These are phyloP conservation scores for Phenacoccus solenopsis DNA, from an alignment of 1,140 invertebrate genomes.

Conservation along the genomic window DNA sequence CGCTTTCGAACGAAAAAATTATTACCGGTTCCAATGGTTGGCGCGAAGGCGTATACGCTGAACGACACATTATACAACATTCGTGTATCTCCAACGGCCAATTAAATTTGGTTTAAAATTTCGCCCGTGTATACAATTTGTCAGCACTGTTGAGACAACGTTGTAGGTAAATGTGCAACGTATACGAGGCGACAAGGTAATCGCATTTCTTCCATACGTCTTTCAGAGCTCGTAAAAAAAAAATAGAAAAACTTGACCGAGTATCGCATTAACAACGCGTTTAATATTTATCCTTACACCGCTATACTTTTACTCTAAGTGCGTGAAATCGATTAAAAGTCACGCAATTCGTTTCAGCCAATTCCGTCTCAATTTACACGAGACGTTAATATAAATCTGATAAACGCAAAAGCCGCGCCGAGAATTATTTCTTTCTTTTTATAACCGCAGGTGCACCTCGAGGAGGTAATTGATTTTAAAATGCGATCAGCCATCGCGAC, in stretches of 20 bases:
- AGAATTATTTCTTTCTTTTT: slow-evolving; percentile 3
- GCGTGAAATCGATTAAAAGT: slow-evolving; percentile 1
- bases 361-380: not conserved
- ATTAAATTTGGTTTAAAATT: no score
- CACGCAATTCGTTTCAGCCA: not conserved
- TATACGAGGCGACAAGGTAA: no score
- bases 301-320: not conserved
- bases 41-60: not conserved
- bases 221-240: not conserved
- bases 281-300: not conserved
- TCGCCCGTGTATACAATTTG: no score
- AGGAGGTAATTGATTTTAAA: slow-evolving; percentile 3
- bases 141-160: not conserved
- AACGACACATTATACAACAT: no score
- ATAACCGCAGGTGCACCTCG: not conserved
- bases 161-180: not conserved
- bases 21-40: not conserved
- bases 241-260: no score
- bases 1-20: not conserved
- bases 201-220: not conserved
- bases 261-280: not conserved
- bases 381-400: not conserved
- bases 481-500: not conserved
- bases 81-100: no score
- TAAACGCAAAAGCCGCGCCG: not conserved